Conservation (phyloP, 1,140 invertebrate species). For the Bombus ignitus region DNA sequence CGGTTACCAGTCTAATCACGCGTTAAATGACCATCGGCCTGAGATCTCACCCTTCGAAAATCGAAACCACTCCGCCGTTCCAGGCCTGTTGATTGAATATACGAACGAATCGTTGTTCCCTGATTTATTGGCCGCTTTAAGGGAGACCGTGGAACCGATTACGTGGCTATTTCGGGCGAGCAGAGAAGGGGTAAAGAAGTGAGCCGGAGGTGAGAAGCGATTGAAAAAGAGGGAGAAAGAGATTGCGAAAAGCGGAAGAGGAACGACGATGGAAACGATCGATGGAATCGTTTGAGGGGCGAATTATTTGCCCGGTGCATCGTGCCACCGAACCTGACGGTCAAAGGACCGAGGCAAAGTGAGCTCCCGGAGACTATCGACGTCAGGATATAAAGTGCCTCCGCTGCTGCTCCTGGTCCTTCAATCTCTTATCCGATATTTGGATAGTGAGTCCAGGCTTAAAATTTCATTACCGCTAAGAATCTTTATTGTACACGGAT, state of each 20-base stretch:
- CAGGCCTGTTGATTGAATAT: constrained; percentile 37
- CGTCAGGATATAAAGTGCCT: constrained; percentile 37
- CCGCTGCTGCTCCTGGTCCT: not conserved
- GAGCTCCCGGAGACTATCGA: constrained; percentile 30
- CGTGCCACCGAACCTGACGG: constrained; percentile 12
- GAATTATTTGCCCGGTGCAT: constrained; percentile 51
- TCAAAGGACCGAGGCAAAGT: constrained; percentile 36
- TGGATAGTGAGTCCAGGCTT: constrained; percentile 13
- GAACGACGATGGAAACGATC: constrained; percentile 8
- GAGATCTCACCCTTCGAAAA: not conserved
- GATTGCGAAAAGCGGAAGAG: not conserved
- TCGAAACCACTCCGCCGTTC: not conserved
- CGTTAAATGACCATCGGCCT: not conserved
- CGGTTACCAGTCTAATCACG: constrained; percentile 9
- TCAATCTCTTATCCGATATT: not conserved
- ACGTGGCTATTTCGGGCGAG: constrained; percentile 28
- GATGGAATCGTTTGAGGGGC: constrained; percentile 47
- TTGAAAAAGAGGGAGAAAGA: constrained; percentile 46
- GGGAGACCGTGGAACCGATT: constrained; percentile 48
- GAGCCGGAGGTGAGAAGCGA: constrained; percentile 21
- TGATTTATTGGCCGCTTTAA: constrained; percentile 52
- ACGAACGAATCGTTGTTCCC: constrained; percentile 40
- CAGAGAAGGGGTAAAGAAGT: not conserved
- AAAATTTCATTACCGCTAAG: constrained; percentile 29
- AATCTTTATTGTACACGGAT: not conserved